A percentile compares a stretch with the other conserved stretches of the same genome.
phyloP scores from a whole-genome alignment of 1,140 invertebrate species.

The Cardiocondyla obscurior region DNA sequence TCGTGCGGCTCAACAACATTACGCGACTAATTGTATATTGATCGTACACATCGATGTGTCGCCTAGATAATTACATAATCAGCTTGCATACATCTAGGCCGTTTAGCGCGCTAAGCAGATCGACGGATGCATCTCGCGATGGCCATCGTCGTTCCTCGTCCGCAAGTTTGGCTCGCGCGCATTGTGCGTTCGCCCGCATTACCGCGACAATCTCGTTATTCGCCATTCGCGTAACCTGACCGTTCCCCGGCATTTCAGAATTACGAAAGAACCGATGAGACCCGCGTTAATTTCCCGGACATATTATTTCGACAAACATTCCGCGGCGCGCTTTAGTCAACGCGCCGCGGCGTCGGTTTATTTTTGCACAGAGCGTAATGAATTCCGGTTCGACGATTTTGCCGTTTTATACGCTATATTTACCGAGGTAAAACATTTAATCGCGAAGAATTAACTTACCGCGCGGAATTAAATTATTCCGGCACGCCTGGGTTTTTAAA shows the following conservation, averaged over 20 bases:
- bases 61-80: conserved; percentile 61
- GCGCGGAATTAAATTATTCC: conserved; percentile 47
- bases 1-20: background rate
- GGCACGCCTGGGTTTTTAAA: conserved; percentile 47
- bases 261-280: conserved; percentile 23
- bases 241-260: conserved; percentile 9
- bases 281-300: conserved; percentile 30
- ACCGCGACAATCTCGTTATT: background rate
- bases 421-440: conserved; percentile 47
- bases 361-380: conserved; percentile 47
- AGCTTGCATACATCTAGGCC: conserved; percentile 49
- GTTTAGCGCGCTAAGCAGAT: conserved; percentile 61
- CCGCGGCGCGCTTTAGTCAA: conserved; percentile 13
- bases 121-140: conserved; percentile 54
- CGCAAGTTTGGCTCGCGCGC: conserved; percentile 10
- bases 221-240: background rate
- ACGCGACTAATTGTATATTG: conserved; percentile 45
- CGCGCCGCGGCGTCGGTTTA: conserved; percentile 11
- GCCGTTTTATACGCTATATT: conserved; percentile 43
- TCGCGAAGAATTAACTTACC: conserved; percentile 43
- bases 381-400: conserved; percentile 47
- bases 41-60: conserved; percentile 60
- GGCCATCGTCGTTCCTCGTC: conserved; percentile 9
- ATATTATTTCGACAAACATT: conserved; percentile 49
- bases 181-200: conserved; percentile 21